These are phyloP conservation scores for Rhagologus leucostigma DNA, from an alignment of 2,113 vertebrate genomes.

Conservation along the genomic window DNA sequence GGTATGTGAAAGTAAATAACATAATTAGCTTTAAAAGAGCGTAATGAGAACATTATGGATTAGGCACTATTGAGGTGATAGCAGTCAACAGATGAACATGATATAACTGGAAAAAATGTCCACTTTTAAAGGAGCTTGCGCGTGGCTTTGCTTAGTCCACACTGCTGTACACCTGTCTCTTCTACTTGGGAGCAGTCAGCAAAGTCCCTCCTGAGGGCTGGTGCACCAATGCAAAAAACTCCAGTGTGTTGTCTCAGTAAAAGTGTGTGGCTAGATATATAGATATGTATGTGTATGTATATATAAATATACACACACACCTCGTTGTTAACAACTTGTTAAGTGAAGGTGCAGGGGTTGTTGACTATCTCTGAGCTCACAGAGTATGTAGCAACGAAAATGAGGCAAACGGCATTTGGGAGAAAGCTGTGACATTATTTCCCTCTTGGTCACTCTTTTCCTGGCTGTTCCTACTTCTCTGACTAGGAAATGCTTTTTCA, in stretches of 20 bases:
- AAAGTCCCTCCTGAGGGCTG: neutral
- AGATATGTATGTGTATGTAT: fast-evolving
- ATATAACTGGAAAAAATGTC: neutral
- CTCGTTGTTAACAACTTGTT: neutral
- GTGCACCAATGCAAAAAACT: neutral
- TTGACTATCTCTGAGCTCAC: neutral
- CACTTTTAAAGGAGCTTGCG: neutral
- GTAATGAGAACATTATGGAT: neutral
- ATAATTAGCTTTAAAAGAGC: neutral
- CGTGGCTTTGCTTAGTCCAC: neutral
- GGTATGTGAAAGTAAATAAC: neutral
- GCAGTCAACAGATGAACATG: neutral
- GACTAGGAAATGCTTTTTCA: neutral
- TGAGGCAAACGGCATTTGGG: neutral
- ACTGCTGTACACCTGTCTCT: neutral
- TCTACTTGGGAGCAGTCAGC: neutral
- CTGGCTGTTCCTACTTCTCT: neutral
- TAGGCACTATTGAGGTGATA: neutral
- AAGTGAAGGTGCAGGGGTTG: neutral
- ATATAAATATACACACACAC: fast-evolving
- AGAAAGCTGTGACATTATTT: neutral
- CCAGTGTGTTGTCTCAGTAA: neutral
- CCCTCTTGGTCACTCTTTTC: no score
- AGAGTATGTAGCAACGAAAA: neutral
- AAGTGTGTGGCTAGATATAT: neutral